A percentile compares a stretch with the other conserved stretches of the same genome.
phyloP scores from a whole-genome alignment of 2,888 invertebrate species.

The Metellina segmentata region DNA sequence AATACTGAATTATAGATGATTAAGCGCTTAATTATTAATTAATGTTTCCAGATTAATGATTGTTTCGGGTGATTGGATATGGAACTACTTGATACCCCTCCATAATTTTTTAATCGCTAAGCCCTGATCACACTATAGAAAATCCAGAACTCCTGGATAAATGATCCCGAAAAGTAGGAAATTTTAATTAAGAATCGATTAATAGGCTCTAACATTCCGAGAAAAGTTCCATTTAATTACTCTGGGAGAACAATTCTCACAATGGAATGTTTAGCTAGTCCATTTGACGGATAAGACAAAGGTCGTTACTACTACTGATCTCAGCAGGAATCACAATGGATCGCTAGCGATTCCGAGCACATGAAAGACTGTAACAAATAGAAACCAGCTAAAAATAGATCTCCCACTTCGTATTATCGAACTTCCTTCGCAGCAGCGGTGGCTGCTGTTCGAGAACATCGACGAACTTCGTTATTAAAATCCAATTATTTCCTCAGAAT shows the following conservation, averaged over 20 bases:
- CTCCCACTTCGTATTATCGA: conserved; percentile 44
- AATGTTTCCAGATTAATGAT: too few species aligned
- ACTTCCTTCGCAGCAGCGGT: conserved; percentile 6
- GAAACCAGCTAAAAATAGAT: conserved; percentile 64
- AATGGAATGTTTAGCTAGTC: conserved; percentile 16
- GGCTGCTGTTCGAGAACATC: conserved; percentile 30
- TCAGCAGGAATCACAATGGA: conserved; percentile 57
- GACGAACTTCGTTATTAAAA: conserved; percentile 38
- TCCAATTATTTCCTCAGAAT: conserved; percentile 32
- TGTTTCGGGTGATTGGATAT: too few species aligned
- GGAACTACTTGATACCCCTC: too few species aligned
- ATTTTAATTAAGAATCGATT: conserved; percentile 61
- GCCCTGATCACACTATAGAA: too few species aligned
- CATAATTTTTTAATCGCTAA: too few species aligned
- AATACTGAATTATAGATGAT: too few species aligned
- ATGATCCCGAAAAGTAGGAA: background rate
- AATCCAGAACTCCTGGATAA: background rate
- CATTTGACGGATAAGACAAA: conserved; percentile 28
- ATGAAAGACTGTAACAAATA: conserved; percentile 57
- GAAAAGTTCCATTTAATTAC: conserved; percentile 60
- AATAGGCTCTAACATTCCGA: conserved; percentile 40
- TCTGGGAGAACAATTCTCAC: background rate
- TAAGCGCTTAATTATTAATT: too few species aligned
- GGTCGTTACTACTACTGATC: conserved; percentile 55
- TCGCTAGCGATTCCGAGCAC: conserved; percentile 38